Percentiles rank a stretch among this genome's conserved stretches.
phyloP scores from a whole-genome alignment of 1,140 invertebrate genomes.

The Procambarus virginalis region DNA sequence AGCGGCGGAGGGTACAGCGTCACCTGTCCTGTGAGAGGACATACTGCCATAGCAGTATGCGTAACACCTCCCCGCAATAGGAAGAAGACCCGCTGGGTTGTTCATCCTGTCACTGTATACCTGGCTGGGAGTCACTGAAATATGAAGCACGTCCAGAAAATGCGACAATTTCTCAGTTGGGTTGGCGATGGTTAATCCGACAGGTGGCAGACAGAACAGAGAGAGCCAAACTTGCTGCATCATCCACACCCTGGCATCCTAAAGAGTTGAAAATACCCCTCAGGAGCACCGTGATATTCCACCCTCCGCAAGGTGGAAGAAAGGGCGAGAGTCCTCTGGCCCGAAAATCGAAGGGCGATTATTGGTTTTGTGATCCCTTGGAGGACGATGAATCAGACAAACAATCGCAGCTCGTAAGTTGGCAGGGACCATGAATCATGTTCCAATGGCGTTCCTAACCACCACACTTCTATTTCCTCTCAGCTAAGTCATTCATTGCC shows the following conservation, averaged over 20 bases:
- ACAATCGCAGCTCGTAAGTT: conserved; percentile 63
- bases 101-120: too few relatives aligned
- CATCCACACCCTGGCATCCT: conserved; percentile 35
- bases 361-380: conserved; percentile 61
- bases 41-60: too few relatives aligned
- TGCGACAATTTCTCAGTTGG: conserved; percentile 67
- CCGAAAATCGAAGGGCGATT: conserved; percentile 59
- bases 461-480: neutral
- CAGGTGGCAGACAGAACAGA: conserved; percentile 65
- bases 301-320: neutral
- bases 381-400: conserved; percentile 60
- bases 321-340: conserved; percentile 18
- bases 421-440: conserved; percentile 65
- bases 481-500: neutral
- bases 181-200: conserved; percentile 56
- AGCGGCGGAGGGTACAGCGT: too few relatives aligned
- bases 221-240: conserved; percentile 58
- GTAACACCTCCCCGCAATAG: too few relatives aligned
- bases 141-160: conserved; percentile 66
- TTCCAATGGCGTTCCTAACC: conserved; percentile 15
- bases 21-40: too few relatives aligned
- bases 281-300: neutral
- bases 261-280: conserved; percentile 53
- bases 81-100: too few relatives aligned
- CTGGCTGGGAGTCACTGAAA: conserved; percentile 23